phyloP scores from a whole-genome alignment of 1,140 invertebrate genomes.

The Leptonema lineaticorne region DNA sequence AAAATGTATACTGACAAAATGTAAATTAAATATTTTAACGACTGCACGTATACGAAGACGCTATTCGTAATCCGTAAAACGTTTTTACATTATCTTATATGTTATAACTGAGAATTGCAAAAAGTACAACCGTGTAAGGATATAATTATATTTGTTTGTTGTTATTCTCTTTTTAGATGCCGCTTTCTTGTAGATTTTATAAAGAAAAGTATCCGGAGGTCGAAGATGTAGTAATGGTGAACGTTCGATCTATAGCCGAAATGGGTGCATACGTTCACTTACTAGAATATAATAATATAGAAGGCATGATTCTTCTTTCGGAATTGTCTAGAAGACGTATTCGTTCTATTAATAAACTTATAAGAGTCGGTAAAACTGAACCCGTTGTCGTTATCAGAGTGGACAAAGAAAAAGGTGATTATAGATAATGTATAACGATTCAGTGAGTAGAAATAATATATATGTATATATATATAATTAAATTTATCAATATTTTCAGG shows the following conservation, averaged over 20 bases:
- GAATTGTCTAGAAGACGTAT: constrained; percentile 98
- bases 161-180: constrained; percentile 70
- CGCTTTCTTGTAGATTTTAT: constrained; percentile 96
- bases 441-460: too few relatives aligned
- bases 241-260: constrained; percentile 96
- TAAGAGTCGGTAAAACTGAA: constrained; percentile 97
- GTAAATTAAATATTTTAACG: too few relatives aligned
- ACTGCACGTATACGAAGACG: too few relatives aligned
- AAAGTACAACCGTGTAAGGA: too few relatives aligned
- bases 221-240: constrained; percentile 99
- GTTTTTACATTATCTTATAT: too few relatives aligned
- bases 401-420: constrained; percentile 95
- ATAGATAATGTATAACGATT: too few relatives aligned
- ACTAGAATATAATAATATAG: constrained; percentile 98
- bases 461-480: background rate
- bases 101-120: too few relatives aligned
- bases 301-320: constrained; percentile 94
- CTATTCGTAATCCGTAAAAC: too few relatives aligned
- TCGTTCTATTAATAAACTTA: constrained; percentile 98
- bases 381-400: constrained; percentile 99
- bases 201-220: constrained; percentile 97
- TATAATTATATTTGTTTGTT: too few relatives aligned
- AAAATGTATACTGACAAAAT: too few relatives aligned
- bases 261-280: constrained; percentile 99
- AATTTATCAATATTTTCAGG: constrained; percentile 58